A percentile compares a stretch with the other conserved stretches of the same genome.
Conservation (phyloP, 2,888 invertebrate genomes). For the Cheilosia variabilis region DNA sequence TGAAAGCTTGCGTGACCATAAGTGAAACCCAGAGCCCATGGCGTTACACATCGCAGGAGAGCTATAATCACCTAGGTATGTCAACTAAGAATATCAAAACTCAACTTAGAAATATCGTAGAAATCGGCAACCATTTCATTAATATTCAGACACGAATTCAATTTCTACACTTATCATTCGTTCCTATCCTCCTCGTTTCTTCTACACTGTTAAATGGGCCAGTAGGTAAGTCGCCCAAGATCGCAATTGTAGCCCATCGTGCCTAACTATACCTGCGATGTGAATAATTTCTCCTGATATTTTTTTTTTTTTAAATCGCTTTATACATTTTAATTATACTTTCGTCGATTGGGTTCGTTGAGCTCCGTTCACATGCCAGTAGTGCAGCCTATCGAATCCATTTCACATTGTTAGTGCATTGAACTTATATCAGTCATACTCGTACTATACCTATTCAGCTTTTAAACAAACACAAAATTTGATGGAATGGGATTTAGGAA, state of each 20-base stretch:
- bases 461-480: no score
- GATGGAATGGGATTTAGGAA: no score
- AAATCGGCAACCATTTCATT: constrained; percentile 24
- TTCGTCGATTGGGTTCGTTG: constrained; percentile 55
- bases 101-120: neutral
- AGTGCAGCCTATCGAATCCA: constrained; percentile 38
- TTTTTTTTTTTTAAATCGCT: constrained; percentile 40
- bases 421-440: constrained; percentile 15
- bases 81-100: no score
- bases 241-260: constrained; percentile 22
- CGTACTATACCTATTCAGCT: neutral
- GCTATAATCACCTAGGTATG: no score
- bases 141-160: constrained; percentile 21
- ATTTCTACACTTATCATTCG: neutral
- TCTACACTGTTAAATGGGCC: constrained; percentile 20
- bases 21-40: no score
- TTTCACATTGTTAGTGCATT: constrained; percentile 46
- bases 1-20: no score
- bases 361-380: constrained; percentile 28
- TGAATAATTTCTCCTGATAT: constrained; percentile 6
- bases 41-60: no score
- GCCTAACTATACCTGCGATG: neutral
- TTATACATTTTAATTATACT: constrained; percentile 40
- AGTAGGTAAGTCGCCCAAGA: constrained; percentile 36
- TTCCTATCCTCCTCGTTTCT: neutral